Evolutionary conservation across 2,888 invertebrate genomes (phyloP), one percentile per base, ranked within the genome.

Genomic region (Mimumesa dahlbomi): DNA sequence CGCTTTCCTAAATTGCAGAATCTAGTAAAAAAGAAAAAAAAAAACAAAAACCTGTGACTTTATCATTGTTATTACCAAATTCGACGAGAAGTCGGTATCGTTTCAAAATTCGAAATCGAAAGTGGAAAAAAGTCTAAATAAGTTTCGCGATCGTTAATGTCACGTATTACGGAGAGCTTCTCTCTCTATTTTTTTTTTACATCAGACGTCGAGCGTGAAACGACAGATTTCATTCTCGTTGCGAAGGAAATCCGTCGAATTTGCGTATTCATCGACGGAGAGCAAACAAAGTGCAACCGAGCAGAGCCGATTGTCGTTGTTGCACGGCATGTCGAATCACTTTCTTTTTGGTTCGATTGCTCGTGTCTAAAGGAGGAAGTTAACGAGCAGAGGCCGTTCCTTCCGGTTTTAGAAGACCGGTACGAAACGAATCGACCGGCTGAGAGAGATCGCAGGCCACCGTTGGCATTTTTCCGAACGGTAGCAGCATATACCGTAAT

Each of bases 371-470:
- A n/a, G 34, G 29, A 67, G 75, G 75, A 75, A 75, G 64, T 62
- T n/a, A 67, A 64, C 38, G 54, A 53, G 61, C 74, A n/a, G n/a
- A n/a, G 52, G 57, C 57, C 14, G 40, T 67, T 57, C 18, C 64
- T 75, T 75, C 75, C 75, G 72, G 72, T 54, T 59, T n/a, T 6
- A 29, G 38, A 61, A 64, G 59, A 46, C 57, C 38, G 64, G 50
- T 75, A n/a, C 40, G 46, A 22, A 14, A 64, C 49, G 56, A 49
- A 72, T 72, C 42, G 58, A 50, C 14, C 36, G 48, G 6, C 40
- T 34, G 25, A 36, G 61, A 62, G 53, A 74, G 59, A 73, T 73
- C 57, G 52, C 16, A 21, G n/a, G 11, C 43, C 18, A 13, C 2
- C 25, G 13, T 31, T 25, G 16, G 16, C 2, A 45, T 11, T 50